Evolutionary conservation across 2,888 invertebrate genomes (phyloP), one percentile per base, ranked within the genome.

Genomic region (Watsonalla cultraria): DNA sequence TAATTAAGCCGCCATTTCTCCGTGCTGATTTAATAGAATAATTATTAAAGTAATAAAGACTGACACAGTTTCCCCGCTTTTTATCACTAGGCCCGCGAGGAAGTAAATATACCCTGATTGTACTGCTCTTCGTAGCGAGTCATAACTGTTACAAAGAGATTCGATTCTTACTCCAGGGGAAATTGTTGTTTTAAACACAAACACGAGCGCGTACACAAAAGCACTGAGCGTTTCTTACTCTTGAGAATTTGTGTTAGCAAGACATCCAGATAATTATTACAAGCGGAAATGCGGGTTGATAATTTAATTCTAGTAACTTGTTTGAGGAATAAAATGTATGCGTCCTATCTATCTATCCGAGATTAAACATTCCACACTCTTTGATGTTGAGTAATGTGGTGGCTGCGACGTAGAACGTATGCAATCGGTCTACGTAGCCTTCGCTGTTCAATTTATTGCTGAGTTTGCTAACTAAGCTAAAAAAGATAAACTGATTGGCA

Each of bases 201-300:
- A 37, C 14, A 48, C 15, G 15, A 37, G 37, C 37, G 9, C 8
- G 35, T 13, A n/a, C 14, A 48, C 35, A 7, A 49, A 39, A 49
- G 39, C 56, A 54, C 54, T 60, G 59, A 60, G 57, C 55, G 52
- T 49, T 52, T 52, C 55, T 54, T 48, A 56, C 54, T 51, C 49
- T 54, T 55, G 53, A 51, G 35, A 48, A 48, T 51, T 47, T 54
- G 46, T 15, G 24, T 33, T n/a, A 14, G 13, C 46, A 52, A 45
- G 39, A 50, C 50, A 52, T 47, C 33, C 15, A 52, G 37, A 49
- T 49, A 37, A 49, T 14, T 37, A 37, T 49, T 49, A 49, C 49
- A 49, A 49, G 49, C 49, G 49, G 37, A 49, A 49, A 37, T 49
- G 37, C 39, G 37, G 14, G 14, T 49, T 49, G 37, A 48, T 48